These are phyloP conservation scores for Centropyge bicolor DNA, from an alignment of 2,797 vertebrate genomes.

Conservation along the genomic window DNA sequence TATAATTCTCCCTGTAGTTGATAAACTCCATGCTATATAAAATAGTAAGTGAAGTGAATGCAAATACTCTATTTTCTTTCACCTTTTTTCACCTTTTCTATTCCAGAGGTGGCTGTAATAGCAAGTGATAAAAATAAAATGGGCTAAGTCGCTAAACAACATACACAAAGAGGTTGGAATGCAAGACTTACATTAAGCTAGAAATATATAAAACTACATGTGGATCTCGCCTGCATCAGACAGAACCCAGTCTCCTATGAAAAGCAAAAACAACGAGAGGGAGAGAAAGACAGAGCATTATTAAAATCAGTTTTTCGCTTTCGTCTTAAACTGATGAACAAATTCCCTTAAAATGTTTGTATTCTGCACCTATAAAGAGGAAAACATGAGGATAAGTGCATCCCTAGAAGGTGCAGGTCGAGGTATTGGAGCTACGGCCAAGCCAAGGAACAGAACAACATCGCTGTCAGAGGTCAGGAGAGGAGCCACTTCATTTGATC, in stretches of 20 bases:
- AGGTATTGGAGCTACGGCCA: conserved; percentile 77
- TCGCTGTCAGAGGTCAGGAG: conserved; percentile 10
- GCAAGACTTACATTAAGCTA: conserved; percentile 87
- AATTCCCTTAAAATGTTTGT: conserved; percentile 82
- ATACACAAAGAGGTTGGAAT: conserved; percentile 89
- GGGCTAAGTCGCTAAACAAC: conserved; percentile 83
- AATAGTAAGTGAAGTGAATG: conserved; percentile 83
- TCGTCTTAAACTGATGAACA: conserved; percentile 69
- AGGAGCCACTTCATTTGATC: neutral
- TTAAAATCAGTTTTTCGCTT: conserved; percentile 68
- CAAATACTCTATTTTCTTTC: conserved; percentile 78
- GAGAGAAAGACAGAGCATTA: conserved; percentile 44
- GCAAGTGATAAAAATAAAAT: conserved; percentile 82
- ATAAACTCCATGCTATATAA: conserved; percentile 83
- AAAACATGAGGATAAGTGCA: conserved; percentile 84
- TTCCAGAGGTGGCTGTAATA: conserved; percentile 82
- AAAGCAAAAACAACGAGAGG: conserved; percentile 66
- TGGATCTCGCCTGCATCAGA: conserved; percentile 77
- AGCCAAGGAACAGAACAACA: conserved; percentile 48
- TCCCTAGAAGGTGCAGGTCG: conserved; percentile 82
- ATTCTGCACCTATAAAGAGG: conserved; percentile 80
- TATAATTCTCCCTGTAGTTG: conserved; percentile 86
- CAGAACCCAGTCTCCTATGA: conserved; percentile 78
- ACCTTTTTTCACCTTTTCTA: conserved; percentile 73
- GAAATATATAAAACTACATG: conserved; percentile 86